A percentile compares a stretch with the other conserved stretches of the same genome.
These are phyloP conservation scores for Poeciliopsis infans DNA, from an alignment of 2,797 vertebrate species.

Conservation along the genomic window DNA sequence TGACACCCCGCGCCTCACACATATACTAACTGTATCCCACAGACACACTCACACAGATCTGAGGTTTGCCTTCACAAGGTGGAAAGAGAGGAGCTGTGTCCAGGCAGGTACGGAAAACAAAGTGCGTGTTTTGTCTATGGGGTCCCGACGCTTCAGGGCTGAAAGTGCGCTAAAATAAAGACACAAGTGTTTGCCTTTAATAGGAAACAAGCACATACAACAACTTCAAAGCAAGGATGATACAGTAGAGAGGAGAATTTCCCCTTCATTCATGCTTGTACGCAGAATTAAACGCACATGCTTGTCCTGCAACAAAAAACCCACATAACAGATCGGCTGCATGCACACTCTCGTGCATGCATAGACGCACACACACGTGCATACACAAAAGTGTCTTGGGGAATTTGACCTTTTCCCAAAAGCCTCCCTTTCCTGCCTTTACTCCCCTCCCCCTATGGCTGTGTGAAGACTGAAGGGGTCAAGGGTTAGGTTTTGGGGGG, in stretches of 20 bases:
- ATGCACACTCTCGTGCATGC: constrained; percentile 33
- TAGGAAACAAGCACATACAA: constrained; percentile 36
- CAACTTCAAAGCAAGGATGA: constrained; percentile 57
- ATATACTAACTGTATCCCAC: constrained; percentile 51
- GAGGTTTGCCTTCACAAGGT: constrained; percentile 65
- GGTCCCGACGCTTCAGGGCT: constrained; percentile 77
- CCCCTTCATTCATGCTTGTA: constrained; percentile 42
- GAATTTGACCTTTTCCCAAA: constrained; percentile 83
- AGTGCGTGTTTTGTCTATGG: constrained; percentile 92
- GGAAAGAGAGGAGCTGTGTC: constrained; percentile 75
- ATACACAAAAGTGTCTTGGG: constrained; percentile 77
- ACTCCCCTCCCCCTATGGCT: constrained; percentile 79
- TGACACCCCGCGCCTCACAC: constrained; percentile 76
- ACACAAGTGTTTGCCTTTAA: constrained; percentile 35
- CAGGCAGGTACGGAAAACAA: constrained; percentile 80
- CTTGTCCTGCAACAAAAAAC: constrained; percentile 58
- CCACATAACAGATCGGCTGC: constrained; percentile 67
- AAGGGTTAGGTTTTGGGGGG: constrained; percentile 83
- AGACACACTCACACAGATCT: constrained; percentile 62
- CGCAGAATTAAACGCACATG: constrained; percentile 71
- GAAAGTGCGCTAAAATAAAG: constrained; percentile 76
- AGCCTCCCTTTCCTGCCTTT: constrained; percentile 81
- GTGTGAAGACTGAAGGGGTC: constrained; percentile 83
- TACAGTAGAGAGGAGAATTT: constrained; percentile 41
- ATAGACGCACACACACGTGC: constrained; percentile 25